Evolutionary conservation across 1,140 invertebrate genomes (phyloP), one percentile per base, ranked within the genome.

Genomic region (Aradophagus sp.): DNA sequence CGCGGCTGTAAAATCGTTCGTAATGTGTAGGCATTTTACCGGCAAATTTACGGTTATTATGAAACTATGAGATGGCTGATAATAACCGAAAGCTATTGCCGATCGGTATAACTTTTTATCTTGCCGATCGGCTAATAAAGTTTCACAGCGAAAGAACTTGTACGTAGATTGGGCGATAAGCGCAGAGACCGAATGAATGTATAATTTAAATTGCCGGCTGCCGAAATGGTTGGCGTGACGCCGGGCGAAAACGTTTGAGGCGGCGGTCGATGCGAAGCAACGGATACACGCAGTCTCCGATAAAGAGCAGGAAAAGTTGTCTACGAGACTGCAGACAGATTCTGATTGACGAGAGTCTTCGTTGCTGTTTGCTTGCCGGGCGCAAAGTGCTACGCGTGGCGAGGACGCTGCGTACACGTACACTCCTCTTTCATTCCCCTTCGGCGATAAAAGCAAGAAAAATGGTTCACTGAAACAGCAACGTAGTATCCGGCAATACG

Each of bases 231-330:
- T n/a, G n/a, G n/a, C n/a, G n/a, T n/a, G n/a, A n/a, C n/a, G n/a
- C n/a, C n/a, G n/a, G n/a, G 19, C 27, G 42, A 36, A 58, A 66
- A 58, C 32, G 36, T 58, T 42, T 32, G 23, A 66, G 44, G 52
- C 17, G 27, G 11, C 29, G 23, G 44, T 58, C 52, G 45, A 66
- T 66, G 50, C 31, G 36, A 52, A 63, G 47, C 45, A 63, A 53
- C 41, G 47, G 52, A 27, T 55, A 47, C 52, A 53, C 32, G 56
- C 27, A 15, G 42, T 55, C 52, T 56, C 35, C n/a, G n/a, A 42
- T 42, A 44, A 52, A 65, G 50, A 58, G 52, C 52, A 67, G 62
- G 62, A 38, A 67, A 67, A 58, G 62, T 67, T 67, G 62, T 67
- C 63, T 59, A 68, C 65, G 42, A 61, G 65, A 61, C 55, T 59